A percentile compares a stretch with the other conserved stretches of the same genome.
phyloP scores from a whole-genome alignment of 2,888 invertebrate species.

The Cylloceria caligata region DNA sequence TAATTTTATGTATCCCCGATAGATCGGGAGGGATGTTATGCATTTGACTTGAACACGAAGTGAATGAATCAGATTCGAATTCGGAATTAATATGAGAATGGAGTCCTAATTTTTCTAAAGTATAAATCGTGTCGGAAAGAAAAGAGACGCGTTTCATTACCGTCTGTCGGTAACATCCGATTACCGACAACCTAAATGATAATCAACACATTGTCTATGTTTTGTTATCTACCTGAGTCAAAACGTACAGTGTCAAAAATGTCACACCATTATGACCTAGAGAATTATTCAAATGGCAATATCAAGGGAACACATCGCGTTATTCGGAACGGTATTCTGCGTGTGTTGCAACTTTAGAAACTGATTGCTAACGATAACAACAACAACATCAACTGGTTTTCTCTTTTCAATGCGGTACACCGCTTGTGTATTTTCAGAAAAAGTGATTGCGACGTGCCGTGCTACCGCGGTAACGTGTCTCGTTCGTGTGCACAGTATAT shows the following conservation, averaged over 20 bases:
- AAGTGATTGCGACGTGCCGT: conserved; percentile 40
- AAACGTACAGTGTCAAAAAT: neutral
- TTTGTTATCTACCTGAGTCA: too few species aligned
- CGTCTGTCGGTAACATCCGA: neutral
- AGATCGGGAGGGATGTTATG: neutral
- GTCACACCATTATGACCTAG: neutral
- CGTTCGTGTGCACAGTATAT: conserved; percentile 19
- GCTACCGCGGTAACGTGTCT: conserved; percentile 49
- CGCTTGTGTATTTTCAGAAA: conserved; percentile 42
- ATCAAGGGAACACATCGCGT: neutral
- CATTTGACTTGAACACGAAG: too few species aligned
- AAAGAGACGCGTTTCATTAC: too few species aligned
- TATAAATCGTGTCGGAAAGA: too few species aligned
- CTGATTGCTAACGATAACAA: conserved; percentile 56
- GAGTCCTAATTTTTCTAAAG: neutral
- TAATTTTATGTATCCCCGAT: neutral
- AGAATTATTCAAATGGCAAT: neutral
- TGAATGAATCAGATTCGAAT: neutral
- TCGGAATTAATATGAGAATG: neutral
- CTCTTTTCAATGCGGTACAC: conserved; percentile 26
- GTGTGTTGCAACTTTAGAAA: conserved; percentile 46
- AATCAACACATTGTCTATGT: too few species aligned
- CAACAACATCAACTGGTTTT: conserved; percentile 34
- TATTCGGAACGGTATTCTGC: conserved; percentile 36
- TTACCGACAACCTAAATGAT: neutral